Evolutionary conservation across 2,888 invertebrate species (phyloP).

Genomic region (Drosophila sordidapex): DNA sequence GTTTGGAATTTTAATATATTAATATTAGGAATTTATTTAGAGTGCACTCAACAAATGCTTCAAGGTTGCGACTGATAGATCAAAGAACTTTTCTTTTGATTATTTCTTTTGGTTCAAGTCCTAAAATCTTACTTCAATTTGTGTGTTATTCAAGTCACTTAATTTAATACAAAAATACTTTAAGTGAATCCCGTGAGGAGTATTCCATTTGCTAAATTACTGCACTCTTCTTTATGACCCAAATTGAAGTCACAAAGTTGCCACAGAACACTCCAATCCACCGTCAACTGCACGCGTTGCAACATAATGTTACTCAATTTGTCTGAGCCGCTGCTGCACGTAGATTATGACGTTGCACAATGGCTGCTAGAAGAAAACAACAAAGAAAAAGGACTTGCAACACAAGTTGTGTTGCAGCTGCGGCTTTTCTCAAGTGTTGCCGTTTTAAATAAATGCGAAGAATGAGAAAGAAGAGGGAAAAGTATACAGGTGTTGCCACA

Average conservation of each 20-base stretch:
- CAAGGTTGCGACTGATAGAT: not conserved
- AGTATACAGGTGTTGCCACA: conserved; percentile 28
- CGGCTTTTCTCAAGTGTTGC: conserved; percentile 48
- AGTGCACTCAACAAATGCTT: not conserved
- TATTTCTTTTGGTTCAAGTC: not conserved
- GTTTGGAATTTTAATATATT: not conserved
- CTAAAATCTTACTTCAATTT: not conserved
- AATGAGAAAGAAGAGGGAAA: not conserved
- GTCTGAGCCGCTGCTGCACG: conserved; percentile 26
- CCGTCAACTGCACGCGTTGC: conserved; percentile 42
- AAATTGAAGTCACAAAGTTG: conserved; percentile 6
- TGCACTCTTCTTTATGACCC: not conserved
- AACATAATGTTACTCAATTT: conserved; percentile 37
- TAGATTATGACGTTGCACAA: conserved; percentile 58
- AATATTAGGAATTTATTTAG: not conserved
- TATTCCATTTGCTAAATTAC: not conserved
- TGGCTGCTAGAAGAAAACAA: conserved; percentile 1
- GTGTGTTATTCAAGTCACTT: not conserved
- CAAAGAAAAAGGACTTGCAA: conserved; percentile 20
- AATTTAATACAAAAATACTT: not conserved
- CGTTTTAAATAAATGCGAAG: conserved; percentile 10
- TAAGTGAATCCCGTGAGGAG: not conserved
- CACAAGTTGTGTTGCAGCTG: conserved; percentile 57
- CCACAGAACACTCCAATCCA: not conserved
- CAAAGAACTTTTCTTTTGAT: not conserved